A percentile compares a stretch with the other conserved stretches of the same genome.
Conservation (phyloP, 2,888 invertebrate genomes). For the Epinotia demarniana region DNA sequence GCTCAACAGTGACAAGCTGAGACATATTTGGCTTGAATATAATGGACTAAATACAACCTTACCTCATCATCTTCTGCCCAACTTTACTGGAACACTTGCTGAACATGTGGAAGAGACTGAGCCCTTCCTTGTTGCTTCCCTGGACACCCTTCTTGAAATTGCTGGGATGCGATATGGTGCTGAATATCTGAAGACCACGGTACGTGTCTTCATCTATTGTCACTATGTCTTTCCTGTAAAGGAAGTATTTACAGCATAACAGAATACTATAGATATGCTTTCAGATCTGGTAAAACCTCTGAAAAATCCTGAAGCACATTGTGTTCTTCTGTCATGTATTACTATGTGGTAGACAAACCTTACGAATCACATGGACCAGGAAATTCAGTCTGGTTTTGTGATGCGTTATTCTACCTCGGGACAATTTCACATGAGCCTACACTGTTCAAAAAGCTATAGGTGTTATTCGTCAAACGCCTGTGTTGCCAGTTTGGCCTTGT, state of each 20-base stretch:
- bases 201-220: constrained; percentile 89
- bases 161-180: constrained; percentile 89
- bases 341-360: too few species aligned
- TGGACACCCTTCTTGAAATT: constrained; percentile 87
- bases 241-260: not conserved
- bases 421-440: too few species aligned
- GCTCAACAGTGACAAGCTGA: too few species aligned
- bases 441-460: too few species aligned
- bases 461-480: too few species aligned
- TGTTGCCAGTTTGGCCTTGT: too few species aligned
- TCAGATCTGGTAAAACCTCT: not conserved
- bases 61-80: constrained; percentile 88
- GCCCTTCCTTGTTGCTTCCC: constrained; percentile 86
- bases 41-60: constrained; percentile 30
- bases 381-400: too few species aligned
- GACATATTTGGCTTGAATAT: not conserved
- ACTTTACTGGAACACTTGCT: constrained; percentile 89
- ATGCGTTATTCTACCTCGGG: too few species aligned
- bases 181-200: constrained; percentile 91
- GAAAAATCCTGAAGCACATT: too few species aligned
- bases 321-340: too few species aligned
- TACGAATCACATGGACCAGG: too few species aligned
- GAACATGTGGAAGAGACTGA: constrained; percentile 89
- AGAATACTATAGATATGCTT: not conserved
- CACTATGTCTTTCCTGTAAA: constrained; percentile 86